Evolutionary conservation across 2,888 invertebrate species (phyloP).

Genomic region (Podotricha telesiphe): DNA sequence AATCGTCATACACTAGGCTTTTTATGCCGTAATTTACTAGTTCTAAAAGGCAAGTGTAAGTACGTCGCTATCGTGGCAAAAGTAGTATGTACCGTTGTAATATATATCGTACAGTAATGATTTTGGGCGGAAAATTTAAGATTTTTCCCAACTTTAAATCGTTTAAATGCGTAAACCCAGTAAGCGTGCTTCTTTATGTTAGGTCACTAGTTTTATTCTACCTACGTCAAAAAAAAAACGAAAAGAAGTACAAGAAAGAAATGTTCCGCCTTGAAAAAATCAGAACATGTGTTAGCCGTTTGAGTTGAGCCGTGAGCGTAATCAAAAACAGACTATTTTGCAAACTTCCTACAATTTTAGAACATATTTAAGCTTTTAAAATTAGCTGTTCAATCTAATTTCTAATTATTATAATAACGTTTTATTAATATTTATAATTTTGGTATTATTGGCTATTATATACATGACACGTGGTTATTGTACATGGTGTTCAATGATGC

Average conservation of each 20-base stretch:
- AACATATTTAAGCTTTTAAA: background rate
- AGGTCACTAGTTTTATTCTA: background rate
- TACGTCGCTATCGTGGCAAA: too few species aligned
- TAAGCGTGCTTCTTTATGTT: background rate
- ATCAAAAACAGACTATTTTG: conserved; percentile 21
- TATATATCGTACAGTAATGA: too few species aligned
- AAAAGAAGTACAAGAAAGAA: conserved; percentile 1
- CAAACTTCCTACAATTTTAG: conserved; percentile 3
- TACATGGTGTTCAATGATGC: too few species aligned
- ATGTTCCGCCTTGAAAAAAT: conserved; percentile 8
- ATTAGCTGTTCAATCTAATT: background rate
- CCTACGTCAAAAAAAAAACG: background rate
- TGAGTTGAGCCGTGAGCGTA: conserved; percentile 11
- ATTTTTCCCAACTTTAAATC: too few species aligned
- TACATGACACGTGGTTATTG: too few species aligned
- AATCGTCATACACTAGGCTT: too few species aligned
- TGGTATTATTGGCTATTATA: too few species aligned
- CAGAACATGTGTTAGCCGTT: conserved; percentile 8
- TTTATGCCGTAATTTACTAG: too few species aligned
- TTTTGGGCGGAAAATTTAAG: too few species aligned
- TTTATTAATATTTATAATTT: too few species aligned
- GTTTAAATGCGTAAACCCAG: background rate
- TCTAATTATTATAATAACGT: background rate
- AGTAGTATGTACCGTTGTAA: too few species aligned
- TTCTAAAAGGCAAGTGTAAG: too few species aligned